Evolutionary conservation across 2,888 invertebrate species (phyloP).

Genomic region (Uropetala carovei): DNA sequence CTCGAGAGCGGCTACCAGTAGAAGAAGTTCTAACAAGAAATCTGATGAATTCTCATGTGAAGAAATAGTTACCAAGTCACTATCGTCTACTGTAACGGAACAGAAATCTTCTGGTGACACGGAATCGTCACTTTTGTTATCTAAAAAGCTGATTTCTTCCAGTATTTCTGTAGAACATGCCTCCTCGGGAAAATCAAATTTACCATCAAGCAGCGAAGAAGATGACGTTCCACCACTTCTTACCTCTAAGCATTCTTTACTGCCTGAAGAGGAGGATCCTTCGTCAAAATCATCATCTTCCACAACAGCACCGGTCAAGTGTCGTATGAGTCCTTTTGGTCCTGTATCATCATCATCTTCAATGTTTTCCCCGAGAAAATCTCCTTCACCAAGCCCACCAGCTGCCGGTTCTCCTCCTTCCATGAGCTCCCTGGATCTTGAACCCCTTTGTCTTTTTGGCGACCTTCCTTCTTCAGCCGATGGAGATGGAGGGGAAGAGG

Average conservation of each 20-base stretch:
- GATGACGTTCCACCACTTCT: constrained; percentile 25
- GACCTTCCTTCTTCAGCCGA: constrained; percentile 74
- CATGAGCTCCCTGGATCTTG: constrained; percentile 65
- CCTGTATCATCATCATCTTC: constrained; percentile 8
- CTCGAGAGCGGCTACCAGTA: neutral
- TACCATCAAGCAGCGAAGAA: constrained; percentile 30
- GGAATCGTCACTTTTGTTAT: constrained; percentile 46
- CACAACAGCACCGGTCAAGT: neutral
- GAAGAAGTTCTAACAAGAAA: constrained; percentile 20
- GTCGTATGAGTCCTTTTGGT: neutral
- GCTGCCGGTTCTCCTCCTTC: constrained; percentile 41
- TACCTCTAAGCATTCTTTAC: constrained; percentile 1
- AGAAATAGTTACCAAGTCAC: constrained; percentile 65
- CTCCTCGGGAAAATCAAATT: neutral
- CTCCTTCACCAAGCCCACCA: constrained; percentile 37
- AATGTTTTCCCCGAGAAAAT: constrained; percentile 48
- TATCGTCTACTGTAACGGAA: constrained; percentile 19
- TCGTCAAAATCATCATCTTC: constrained; percentile 4
- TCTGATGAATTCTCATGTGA: constrained; percentile 37
- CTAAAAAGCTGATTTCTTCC: neutral
- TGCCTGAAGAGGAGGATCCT: constrained; percentile 33
- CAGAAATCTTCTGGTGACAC: constrained; percentile 46
- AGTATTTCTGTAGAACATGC: neutral
- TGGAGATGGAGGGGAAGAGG: constrained; percentile 72
- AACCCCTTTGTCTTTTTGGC: constrained; percentile 72